Evolutionary conservation across 2,888 invertebrate genomes (phyloP), one percentile per base, ranked within the genome.

Genomic region (Cephus pulcher): DNA sequence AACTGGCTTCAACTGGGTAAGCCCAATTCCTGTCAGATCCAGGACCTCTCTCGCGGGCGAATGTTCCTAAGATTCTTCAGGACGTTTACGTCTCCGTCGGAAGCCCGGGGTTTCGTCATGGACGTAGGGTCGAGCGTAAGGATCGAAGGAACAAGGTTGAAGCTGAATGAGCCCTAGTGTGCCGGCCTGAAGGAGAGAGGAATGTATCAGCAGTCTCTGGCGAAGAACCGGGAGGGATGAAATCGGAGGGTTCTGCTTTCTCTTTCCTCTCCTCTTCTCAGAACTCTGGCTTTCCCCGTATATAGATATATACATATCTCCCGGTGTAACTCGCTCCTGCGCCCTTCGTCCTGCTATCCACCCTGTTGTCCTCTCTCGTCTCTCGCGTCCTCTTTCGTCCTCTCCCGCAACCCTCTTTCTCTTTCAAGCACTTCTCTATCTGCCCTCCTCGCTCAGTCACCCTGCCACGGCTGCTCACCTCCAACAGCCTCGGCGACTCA

Each of bases 121-220:
- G 15, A 40, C 40, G 40, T 40, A 40, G 40, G 40, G 40, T 40
- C 40, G 76, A 81, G 78, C 78, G 75, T 79, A 81, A 84, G 83
- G 86, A 86, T 87, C 86, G 86, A 86, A 86, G 80, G 84, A 84
- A 84, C 85, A 83, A 86, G 87, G 86, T 84, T 82, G 82, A 82
- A 81, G 81, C 87, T 81, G 84, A 87, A 86, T 82, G 83, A 87
- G 83, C 82, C 77, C 76, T 78, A 83, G 84, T 80, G 81, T 86
- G 79, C 79, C 15, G 15, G 15, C 40, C 79, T 79, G 82, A 81
- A 79, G 80, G 80, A 78, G 80, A 79, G 79, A 80, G 77, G 68
- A 34, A 74, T 56, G 74, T 34, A 79, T 40, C 75, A 40, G 76
- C 15, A 76, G 40, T 15, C 71, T 30, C 73, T 70, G 32, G 71